phyloP scores from a whole-genome alignment of 1,140 invertebrate genomes.

The Antheraea mylitta region DNA sequence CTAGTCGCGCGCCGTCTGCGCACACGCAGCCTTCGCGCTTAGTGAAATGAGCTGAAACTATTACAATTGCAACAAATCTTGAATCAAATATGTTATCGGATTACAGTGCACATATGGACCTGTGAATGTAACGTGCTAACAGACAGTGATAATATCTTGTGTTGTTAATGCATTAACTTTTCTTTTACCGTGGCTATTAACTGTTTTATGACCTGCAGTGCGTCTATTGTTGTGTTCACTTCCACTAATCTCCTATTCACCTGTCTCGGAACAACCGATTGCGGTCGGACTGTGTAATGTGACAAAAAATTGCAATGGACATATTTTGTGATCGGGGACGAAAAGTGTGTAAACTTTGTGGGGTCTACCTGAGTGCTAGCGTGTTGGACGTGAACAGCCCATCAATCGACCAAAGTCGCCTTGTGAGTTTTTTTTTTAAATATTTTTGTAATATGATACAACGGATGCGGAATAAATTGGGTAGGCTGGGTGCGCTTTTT shows the following conservation, averaged over 20 bases:
- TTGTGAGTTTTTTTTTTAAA: constrained; percentile 67
- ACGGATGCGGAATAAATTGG: constrained; percentile 75
- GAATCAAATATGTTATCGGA: constrained; percentile 45
- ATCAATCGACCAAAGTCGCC: constrained; percentile 56
- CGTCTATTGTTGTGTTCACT: constrained; percentile 65
- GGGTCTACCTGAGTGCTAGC: constrained; percentile 67
- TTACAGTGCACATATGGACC: constrained; percentile 60
- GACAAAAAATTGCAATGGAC: constrained; percentile 74
- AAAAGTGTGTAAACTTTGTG: constrained; percentile 66
- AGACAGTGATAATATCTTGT: constrained; percentile 31
- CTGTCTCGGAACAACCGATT: constrained; percentile 51
- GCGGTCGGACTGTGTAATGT: constrained; percentile 73
- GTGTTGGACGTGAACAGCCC: constrained; percentile 41
- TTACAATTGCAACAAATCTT: constrained; percentile 26
- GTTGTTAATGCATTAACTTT: constrained; percentile 41
- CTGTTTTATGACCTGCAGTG: constrained; percentile 70
- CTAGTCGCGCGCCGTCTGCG: constrained; percentile 58
- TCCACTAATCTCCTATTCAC: constrained; percentile 71
- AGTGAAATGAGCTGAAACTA: constrained; percentile 38
- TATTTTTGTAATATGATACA: constrained; percentile 67
- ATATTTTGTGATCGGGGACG: constrained; percentile 47
- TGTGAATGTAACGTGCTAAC: constrained; percentile 37
- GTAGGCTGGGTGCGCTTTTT: constrained; percentile 64
- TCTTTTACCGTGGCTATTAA: constrained; percentile 50
- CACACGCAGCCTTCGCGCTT: constrained; percentile 50